phyloP scores from a whole-genome alignment of 2,797 vertebrate genomes.

The Antrozous pallidus region DNA sequence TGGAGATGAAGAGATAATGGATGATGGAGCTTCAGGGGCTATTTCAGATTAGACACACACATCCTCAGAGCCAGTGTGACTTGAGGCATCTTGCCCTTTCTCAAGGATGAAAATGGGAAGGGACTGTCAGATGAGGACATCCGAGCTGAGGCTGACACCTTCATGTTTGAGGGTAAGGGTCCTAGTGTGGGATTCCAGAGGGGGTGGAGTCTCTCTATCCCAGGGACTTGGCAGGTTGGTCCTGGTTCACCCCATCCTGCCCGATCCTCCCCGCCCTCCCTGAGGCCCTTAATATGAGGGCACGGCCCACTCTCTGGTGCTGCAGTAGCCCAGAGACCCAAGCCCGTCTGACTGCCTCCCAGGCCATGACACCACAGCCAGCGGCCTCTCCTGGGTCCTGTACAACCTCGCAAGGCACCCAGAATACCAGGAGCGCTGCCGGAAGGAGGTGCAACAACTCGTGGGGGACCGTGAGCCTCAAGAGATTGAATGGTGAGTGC shows the following conservation, averaged over 20 bases:
- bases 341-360: background rate
- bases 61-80: background rate
- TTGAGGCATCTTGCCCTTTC: background rate
- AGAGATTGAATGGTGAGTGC: conserved; percentile 87
- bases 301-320: background rate
- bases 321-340: background rate
- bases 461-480: conserved; percentile 74
- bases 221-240: background rate
- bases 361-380: conserved; percentile 93
- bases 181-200: background rate
- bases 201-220: background rate
- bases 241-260: fast-evolving
- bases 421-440: conserved; percentile 87
- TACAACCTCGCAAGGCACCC: conserved; percentile 88
- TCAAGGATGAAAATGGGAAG: conserved; percentile 84
- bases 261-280: background rate
- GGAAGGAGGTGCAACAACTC: conserved; percentile 85
- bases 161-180: conserved; percentile 89
- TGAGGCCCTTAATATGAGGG: fast-evolving
- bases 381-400: conserved; percentile 90
- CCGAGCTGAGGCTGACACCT: conserved; percentile 87
- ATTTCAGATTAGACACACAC: background rate
- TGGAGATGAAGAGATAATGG: background rate
- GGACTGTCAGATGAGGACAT: conserved; percentile 85
- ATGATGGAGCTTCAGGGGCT: background rate